Conservation (phyloP, 2,797 vertebrate genomes). For the Arnoldichthys spilopterus region DNA sequence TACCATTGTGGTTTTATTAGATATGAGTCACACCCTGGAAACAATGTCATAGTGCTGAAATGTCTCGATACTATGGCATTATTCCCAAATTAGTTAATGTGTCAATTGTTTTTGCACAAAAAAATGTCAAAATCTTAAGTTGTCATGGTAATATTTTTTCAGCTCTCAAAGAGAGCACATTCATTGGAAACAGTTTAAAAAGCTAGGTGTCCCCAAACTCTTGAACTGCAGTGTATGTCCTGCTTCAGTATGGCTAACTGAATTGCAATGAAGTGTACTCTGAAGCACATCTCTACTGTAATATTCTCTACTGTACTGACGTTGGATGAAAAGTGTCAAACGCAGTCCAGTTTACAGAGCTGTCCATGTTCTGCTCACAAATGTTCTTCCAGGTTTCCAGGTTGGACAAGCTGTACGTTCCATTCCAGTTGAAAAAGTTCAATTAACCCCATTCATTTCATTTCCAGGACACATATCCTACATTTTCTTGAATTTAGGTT, state of each 20-base stretch:
- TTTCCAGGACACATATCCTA: too few relatives aligned
- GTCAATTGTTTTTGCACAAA: neutral
- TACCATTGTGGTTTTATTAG: too few relatives aligned
- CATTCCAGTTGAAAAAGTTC: neutral
- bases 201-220: neutral
- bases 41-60: neutral
- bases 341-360: neutral
- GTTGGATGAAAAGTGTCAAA: neutral
- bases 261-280: neutral
- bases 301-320: constrained; percentile 10
- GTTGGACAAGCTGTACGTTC: neutral
- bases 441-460: too few relatives aligned
- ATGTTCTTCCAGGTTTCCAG: too few relatives aligned
- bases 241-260: neutral
- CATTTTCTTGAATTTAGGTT: too few relatives aligned
- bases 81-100: neutral
- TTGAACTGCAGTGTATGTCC: neutral
- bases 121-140: neutral
- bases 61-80: neutral
- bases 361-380: neutral
- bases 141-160: too few relatives aligned
- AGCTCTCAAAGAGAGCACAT: too few relatives aligned
- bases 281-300: neutral
- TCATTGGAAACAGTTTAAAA: neutral
- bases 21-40: neutral